These are phyloP conservation scores for Xiphophorus couchianus DNA, from an alignment of 2,113 vertebrate genomes.

Conservation along the genomic window DNA sequence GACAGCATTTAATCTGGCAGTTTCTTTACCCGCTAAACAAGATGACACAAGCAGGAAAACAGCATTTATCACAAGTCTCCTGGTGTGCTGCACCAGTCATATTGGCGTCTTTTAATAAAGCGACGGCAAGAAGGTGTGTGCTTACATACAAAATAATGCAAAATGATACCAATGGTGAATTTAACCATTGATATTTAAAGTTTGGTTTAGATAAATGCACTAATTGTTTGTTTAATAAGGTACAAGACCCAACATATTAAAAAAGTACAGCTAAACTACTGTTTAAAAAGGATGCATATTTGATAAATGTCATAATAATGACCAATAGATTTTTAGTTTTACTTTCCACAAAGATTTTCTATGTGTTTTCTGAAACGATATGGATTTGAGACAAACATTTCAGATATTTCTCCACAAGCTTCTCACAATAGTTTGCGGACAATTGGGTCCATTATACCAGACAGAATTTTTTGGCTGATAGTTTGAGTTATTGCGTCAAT, in stretches of 20 bases:
- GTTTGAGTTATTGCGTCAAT: no score
- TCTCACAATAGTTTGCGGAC: no score
- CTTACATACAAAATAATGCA: conserved; percentile 32
- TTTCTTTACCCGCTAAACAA: conserved; percentile 34
- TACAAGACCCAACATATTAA: neutral
- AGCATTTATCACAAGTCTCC: conserved; percentile 56
- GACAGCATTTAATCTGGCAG: conserved; percentile 57
- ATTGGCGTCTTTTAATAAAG: conserved; percentile 46
- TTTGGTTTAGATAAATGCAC: neutral
- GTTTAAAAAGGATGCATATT: no score
- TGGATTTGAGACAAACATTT: no score
- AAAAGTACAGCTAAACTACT: no score
- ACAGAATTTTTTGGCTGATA: no score
- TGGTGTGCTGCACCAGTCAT: conserved; percentile 33
- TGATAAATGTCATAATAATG: no score
- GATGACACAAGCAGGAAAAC: conserved; percentile 40
- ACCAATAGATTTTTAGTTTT: no score
- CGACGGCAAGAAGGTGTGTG: conserved; percentile 4
- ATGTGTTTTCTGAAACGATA: no score
- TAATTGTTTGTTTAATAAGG: neutral
- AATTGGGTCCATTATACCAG: no score
- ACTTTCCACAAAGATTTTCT: no score
- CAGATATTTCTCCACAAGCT: no score
- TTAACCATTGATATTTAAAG: neutral
- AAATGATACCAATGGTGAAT: neutral